These are phyloP conservation scores for Scophthalmus maximus DNA, from an alignment of 2,113 vertebrate genomes.

Conservation along the genomic window DNA sequence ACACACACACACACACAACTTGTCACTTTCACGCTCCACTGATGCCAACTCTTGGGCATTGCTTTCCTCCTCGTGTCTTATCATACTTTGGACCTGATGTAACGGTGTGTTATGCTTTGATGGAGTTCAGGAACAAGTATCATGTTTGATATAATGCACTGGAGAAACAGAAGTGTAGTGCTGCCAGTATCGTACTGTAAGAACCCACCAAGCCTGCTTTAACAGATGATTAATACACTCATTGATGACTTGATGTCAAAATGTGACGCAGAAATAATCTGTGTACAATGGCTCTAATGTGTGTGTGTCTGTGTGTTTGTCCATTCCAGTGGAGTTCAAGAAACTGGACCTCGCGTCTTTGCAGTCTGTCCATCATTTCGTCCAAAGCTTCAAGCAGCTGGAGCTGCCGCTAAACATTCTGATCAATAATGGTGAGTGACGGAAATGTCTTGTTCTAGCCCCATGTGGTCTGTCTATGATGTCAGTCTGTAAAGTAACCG, in stretches of 20 bases:
- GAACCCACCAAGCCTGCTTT: constrained; percentile 23
- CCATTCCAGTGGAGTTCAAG: constrained; percentile 87
- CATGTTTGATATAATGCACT: constrained; percentile 44
- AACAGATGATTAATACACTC: constrained; percentile 68
- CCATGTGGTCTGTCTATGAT: not conserved
- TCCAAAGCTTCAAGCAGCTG: constrained; percentile 83
- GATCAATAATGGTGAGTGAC: constrained; percentile 91
- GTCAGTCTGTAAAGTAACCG: not conserved
- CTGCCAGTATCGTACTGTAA: constrained; percentile 30
- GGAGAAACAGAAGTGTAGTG: constrained; percentile 17
- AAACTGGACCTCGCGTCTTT: constrained; percentile 89
- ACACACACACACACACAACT: not conserved
- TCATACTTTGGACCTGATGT: constrained; percentile 44
- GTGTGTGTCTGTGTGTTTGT: constrained; percentile 22
- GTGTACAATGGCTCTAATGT: constrained; percentile 56
- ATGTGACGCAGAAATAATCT: constrained; percentile 67
- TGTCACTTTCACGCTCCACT: constrained; percentile 21
- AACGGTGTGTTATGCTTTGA: constrained; percentile 44
- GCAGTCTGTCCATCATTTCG: constrained; percentile 86
- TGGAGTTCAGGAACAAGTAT: constrained; percentile 46
- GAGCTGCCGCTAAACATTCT: constrained; percentile 86
- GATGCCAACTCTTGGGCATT: constrained; percentile 6
- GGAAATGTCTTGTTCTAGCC: not conserved
- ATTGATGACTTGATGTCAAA: constrained; percentile 71
- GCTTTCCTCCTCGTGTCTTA: constrained; percentile 34